phyloP scores from a whole-genome alignment of 2,113 vertebrate genomes.

The Albula goreensis region DNA sequence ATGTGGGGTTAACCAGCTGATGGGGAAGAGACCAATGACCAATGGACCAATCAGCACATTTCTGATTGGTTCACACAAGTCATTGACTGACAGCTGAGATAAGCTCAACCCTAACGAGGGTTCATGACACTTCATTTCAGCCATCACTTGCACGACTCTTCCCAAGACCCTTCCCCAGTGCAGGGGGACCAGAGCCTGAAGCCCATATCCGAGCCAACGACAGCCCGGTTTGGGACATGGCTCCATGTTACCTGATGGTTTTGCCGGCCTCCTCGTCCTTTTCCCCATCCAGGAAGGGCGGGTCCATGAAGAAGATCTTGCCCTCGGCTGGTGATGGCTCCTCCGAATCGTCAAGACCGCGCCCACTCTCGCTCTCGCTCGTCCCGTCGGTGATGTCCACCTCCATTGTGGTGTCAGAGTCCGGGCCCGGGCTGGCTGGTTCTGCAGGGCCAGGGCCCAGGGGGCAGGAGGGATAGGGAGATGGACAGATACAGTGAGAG shows the following conservation, averaged over 20 bases:
- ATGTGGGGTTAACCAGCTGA: too few species aligned
- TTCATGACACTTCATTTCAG: too few species aligned
- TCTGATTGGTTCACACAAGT: too few species aligned
- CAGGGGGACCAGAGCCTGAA: too few species aligned
- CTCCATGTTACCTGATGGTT: slow-evolving; percentile 81
- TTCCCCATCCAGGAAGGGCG: slow-evolving; percentile 83
- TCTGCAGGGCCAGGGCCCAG: slow-evolving; percentile 63
- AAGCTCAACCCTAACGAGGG: too few species aligned
- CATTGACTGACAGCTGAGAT: too few species aligned
- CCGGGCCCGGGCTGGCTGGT: slow-evolving; percentile 85
- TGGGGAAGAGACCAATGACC: too few species aligned
- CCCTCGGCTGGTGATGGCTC: slow-evolving; percentile 91
- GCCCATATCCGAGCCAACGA: background rate
- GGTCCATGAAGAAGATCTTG: slow-evolving; percentile 92
- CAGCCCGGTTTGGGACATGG: background rate
- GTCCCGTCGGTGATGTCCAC: slow-evolving; percentile 87
- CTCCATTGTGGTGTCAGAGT: slow-evolving; percentile 93
- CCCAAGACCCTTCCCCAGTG: too few species aligned
- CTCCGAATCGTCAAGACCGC: slow-evolving; percentile 85
- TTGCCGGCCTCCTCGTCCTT: slow-evolving; percentile 91
- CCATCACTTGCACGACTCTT: too few species aligned
- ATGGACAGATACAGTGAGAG: background rate
- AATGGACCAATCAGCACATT: too few species aligned
- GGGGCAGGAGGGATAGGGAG: background rate
- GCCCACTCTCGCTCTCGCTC: slow-evolving; percentile 70